Conservation (phyloP, 1,140 invertebrate genomes). For the Metaphire vulgaris region DNA sequence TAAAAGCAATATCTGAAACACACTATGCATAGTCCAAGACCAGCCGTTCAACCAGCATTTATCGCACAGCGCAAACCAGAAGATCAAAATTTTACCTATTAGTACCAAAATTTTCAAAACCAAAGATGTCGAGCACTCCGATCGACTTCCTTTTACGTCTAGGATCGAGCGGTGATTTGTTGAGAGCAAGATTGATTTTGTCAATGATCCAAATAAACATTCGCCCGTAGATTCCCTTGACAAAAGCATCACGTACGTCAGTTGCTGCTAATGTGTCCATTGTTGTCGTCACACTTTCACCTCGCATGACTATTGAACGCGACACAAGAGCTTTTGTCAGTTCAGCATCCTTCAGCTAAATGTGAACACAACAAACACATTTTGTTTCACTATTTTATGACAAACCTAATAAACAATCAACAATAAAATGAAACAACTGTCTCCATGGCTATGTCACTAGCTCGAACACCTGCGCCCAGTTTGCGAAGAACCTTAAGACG, state of each 20-base stretch:
- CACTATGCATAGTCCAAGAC: too few species aligned
- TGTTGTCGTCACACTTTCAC: conserved; percentile 68
- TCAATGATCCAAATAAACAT: conserved; percentile 94
- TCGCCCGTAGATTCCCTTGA: conserved; percentile 86
- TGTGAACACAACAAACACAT: too few species aligned
- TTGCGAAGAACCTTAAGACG: too few species aligned
- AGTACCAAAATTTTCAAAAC: conserved; percentile 95
- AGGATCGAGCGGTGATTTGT: conserved; percentile 34
- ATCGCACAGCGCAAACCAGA: too few species aligned
- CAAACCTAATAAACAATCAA: too few species aligned
- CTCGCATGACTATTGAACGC: conserved; percentile 87
- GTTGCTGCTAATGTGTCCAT: conserved; percentile 55
- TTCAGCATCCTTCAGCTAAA: conserved; percentile 5
- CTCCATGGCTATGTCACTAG: too few species aligned
- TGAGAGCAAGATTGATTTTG: conserved; percentile 90
- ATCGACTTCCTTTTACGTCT: conserved; percentile 57
- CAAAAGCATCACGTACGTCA: conserved; percentile 95
- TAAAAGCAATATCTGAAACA: too few species aligned
- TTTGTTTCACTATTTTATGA: too few species aligned
- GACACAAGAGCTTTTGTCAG: conserved; percentile 73
- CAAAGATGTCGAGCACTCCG: conserved; percentile 96
- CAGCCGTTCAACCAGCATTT: too few species aligned
- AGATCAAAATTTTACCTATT: conserved; percentile 76
- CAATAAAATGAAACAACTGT: too few species aligned
- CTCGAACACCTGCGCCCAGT: too few species aligned